Base-by-base conservation (phyloP, 2,113 vertebrate species). In the Erinaceus europaeus region DNA sequence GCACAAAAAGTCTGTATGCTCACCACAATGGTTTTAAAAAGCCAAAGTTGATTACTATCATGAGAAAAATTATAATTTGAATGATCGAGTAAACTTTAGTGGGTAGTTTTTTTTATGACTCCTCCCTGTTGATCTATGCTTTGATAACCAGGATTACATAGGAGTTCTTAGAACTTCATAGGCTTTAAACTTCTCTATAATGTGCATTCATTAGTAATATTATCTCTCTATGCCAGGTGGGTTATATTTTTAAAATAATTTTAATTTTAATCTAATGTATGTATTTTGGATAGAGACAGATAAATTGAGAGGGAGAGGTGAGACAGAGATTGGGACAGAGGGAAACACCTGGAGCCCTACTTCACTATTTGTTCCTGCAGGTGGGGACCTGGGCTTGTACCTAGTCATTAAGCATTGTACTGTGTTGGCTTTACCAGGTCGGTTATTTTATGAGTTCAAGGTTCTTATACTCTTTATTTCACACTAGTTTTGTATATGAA, bases 1-100 rank as follows among this genome's bases (percentile, higher is more conserved):
- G 44, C 78, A 46, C 20, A 55, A 36, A 55, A 90, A 62, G 38
- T 86, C 44, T 50, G 72, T 89, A 72, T 90, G 77, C 84, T 82
- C 53, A 65, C 15, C n/a, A 73, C 17, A 78, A n/a, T n/a, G n/a
- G 23, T 20, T 86, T 89, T 55, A 82, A 93, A 79, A 57, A 75
- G 34, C 89, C 86, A 75, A n/a, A 83, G 4, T 68, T 75, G 65
- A 62, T 88, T 84, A 32, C 62, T 8, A 67, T 86, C 11, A 50
- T 38, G 25, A 89, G 20, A 40, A 80, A 61, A 55, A 42, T 84
- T 53, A 6, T 34, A 67, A 21, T 84, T 86, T 90, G 69, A 84
- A 78, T 91, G 73, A 50, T 17, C 8, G 3, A 75, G 27, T 52
- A 29, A 34, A 42, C 8, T 59, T 86, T 15, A 48, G 27, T 79